These are phyloP conservation scores for Pristionchus entomophagus DNA, from an alignment of 2,888 invertebrate genomes.

Conservation along the genomic window DNA sequence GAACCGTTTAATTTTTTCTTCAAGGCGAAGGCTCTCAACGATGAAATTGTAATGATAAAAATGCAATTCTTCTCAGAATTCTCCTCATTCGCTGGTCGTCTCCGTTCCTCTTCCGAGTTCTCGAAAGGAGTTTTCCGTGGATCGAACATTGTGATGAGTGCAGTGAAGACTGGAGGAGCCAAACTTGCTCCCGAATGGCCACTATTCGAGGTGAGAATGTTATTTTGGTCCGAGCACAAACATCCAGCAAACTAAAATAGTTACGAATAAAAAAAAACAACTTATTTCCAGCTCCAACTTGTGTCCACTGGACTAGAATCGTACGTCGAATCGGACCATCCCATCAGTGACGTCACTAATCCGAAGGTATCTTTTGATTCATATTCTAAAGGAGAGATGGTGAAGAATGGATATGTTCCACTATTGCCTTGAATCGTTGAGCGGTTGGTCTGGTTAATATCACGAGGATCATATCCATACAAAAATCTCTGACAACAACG, in stretches of 20 bases:
- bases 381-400: background rate
- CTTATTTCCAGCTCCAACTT: constrained; percentile 54
- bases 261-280: no score
- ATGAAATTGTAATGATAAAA: background rate
- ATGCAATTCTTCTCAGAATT: constrained; percentile 47
- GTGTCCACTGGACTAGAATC: constrained; percentile 53
- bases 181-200: constrained; percentile 7
- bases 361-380: constrained; percentile 15
- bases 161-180: background rate
- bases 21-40: no score
- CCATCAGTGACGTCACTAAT: background rate
- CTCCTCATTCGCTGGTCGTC: constrained; percentile 53
- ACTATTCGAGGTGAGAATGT: constrained; percentile 8
- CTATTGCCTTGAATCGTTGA: background rate
- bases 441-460: background rate
- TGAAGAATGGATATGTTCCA: background rate
- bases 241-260: no score
- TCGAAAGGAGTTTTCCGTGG: constrained; percentile 51
- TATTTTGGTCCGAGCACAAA: no score
- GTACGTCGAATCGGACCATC: constrained; percentile 45
- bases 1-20: no score
- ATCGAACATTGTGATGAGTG: constrained; percentile 49
- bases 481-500: background rate
- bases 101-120: constrained; percentile 54
- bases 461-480: background rate